Evolutionary conservation across 1,140 invertebrate species (phyloP).

Genomic region (Solen grandis): DNA sequence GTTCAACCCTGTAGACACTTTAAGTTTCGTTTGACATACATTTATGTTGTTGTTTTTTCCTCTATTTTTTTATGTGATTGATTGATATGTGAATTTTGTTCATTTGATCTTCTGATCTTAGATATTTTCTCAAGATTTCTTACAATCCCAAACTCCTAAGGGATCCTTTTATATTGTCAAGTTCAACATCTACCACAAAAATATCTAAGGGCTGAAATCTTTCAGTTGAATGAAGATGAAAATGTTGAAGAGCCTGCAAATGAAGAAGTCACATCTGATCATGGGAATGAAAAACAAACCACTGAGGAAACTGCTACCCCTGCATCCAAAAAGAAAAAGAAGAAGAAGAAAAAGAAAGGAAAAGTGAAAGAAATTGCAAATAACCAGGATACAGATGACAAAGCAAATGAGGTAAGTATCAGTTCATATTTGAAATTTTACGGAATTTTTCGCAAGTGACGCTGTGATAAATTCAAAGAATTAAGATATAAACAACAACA

Average conservation of each 20-base stretch:
- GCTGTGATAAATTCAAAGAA: no score
- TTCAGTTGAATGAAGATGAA: slow-evolving; percentile 73
- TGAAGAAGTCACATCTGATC: slow-evolving; percentile 72
- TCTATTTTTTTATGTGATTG: neutral
- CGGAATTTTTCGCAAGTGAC: no score
- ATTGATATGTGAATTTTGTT: neutral
- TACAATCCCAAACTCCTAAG: neutral
- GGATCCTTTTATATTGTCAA: neutral
- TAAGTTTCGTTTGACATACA: no score
- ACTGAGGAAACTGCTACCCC: slow-evolving; percentile 83
- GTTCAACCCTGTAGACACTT: no score
- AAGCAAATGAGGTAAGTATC: neutral
- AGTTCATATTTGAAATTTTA: neutral
- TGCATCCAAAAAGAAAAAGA: slow-evolving; percentile 63
- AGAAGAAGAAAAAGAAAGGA: slow-evolving; percentile 76
- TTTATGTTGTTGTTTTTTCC: no score
- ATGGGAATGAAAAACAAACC: slow-evolving; percentile 78
- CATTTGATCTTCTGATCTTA: neutral
- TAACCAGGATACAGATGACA: neutral
- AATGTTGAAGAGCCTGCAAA: slow-evolving; percentile 84
- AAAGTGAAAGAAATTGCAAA: slow-evolving; percentile 83
- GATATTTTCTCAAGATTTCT: neutral
- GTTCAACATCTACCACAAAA: no score
- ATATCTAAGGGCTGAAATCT: no score
- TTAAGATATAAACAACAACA: no score